These are phyloP conservation scores for Bos indicus DNA, from an alignment of 2,113 vertebrate species.

Conservation along the genomic window DNA sequence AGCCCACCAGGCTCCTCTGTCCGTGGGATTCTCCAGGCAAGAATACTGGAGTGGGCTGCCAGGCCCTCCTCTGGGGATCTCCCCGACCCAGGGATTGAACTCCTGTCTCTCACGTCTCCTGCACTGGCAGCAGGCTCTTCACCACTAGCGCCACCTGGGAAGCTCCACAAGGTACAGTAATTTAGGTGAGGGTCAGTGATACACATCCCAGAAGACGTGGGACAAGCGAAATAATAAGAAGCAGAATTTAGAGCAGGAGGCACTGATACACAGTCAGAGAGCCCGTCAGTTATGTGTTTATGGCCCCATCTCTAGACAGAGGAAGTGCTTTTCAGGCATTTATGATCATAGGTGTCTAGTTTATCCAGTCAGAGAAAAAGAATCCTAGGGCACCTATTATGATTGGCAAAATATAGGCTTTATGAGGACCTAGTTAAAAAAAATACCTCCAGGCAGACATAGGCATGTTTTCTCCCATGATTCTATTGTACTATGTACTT, in stretches of 20 bases:
- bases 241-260: background rate
- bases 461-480: background rate
- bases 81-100: background rate
- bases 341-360: background rate
- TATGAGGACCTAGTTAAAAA: background rate
- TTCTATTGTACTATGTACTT: background rate
- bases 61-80: background rate
- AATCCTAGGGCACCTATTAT: background rate
- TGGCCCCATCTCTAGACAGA: background rate
- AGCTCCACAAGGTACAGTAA: background rate
- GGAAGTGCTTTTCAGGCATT: background rate
- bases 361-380: background rate
- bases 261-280: background rate
- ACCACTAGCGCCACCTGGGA: rapidly evolving
- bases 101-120: background rate
- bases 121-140: background rate
- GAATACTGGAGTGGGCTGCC: background rate
- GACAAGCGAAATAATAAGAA: background rate
- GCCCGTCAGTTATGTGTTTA: background rate
- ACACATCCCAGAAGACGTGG: background rate
- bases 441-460: background rate
- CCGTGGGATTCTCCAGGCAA: background rate
- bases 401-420: background rate
- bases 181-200: background rate
- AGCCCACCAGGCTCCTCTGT: background rate